Conservation (phyloP, 2,113 vertebrate genomes). For the Crotalus viridis region DNA sequence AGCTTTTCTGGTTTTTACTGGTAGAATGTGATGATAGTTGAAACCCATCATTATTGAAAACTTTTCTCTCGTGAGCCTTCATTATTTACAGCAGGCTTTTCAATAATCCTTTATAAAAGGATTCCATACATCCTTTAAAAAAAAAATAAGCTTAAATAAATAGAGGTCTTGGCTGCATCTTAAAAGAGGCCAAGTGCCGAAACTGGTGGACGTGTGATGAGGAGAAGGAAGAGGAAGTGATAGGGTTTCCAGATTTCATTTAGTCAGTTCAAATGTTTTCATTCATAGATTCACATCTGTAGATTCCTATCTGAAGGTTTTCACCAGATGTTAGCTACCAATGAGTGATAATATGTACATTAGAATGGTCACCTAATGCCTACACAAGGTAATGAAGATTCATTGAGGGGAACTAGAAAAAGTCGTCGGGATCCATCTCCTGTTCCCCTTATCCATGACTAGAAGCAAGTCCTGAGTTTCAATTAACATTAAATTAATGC, state of each 20-base stretch:
- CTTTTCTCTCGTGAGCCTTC: conserved; percentile 60
- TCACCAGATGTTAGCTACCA: neutral
- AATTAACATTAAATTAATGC: neutral
- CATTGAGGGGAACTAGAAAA: neutral
- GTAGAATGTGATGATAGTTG: conserved; percentile 69
- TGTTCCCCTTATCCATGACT: neutral
- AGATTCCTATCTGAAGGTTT: neutral
- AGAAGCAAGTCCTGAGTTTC: neutral
- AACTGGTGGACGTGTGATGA: conserved; percentile 20
- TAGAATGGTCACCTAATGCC: neutral
- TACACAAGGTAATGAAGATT: neutral
- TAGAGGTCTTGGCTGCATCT: neutral
- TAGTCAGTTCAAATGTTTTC: neutral
- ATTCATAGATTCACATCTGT: neutral
- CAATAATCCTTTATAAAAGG: conserved; percentile 39
- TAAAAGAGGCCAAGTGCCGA: conserved; percentile 13
- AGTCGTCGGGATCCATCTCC: neutral
- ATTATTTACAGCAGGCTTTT: conserved; percentile 57
- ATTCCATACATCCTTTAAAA: conserved; percentile 35
- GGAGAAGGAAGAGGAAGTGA: neutral
- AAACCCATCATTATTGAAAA: conserved; percentile 67
- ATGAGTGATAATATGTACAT: neutral
- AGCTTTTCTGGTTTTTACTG: conserved; percentile 66
- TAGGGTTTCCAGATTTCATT: neutral
- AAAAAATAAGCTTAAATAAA: conserved; percentile 16